Evolutionary conservation across 2,888 invertebrate species (phyloP).

Genomic region (Esperia sulphurella): DNA sequence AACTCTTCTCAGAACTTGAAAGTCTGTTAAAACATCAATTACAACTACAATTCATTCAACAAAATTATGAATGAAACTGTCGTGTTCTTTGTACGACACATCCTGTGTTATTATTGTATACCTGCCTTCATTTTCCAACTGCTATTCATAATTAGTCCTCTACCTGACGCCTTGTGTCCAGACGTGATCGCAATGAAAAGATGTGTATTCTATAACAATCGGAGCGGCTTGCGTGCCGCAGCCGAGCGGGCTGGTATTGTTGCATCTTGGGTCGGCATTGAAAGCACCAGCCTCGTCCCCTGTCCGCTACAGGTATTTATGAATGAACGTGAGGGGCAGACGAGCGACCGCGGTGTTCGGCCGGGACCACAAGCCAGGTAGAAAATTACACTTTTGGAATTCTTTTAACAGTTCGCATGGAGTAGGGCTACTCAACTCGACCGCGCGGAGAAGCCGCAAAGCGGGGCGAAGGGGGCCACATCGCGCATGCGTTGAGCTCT

Average conservation of each 20-base stretch:
- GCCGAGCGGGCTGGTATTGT: constrained; percentile 42
- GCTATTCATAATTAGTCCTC: constrained; percentile 62
- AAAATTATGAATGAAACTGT: constrained; percentile 51
- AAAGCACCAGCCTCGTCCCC: constrained; percentile 2
- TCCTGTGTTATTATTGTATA: constrained; percentile 64
- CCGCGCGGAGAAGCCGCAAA: constrained; percentile 73
- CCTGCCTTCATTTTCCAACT: constrained; percentile 49
- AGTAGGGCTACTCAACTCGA: constrained; percentile 66
- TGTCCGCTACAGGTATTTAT: constrained; percentile 68
- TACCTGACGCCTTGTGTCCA: constrained; percentile 56
- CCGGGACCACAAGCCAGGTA: constrained; percentile 68
- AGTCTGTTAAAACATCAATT: constrained; percentile 12
- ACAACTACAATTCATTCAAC: constrained; percentile 24
- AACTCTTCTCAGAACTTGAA: constrained; percentile 8
- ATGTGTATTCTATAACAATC: constrained; percentile 55
- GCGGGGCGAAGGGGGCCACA: constrained; percentile 67
- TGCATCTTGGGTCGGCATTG: constrained; percentile 29
- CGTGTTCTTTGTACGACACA: constrained; percentile 51
- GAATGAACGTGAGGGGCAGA: constrained; percentile 74
- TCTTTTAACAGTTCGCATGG: constrained; percentile 69
- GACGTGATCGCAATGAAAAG: constrained; percentile 63
- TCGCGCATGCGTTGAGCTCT: constrained; percentile 72
- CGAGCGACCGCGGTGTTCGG: constrained; percentile 59
- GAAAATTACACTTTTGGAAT: constrained; percentile 76
- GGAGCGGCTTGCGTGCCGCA: constrained; percentile 50